phyloP scores from a whole-genome alignment of 2,888 invertebrate genomes.

The Prosopocoilus inquinatus region DNA sequence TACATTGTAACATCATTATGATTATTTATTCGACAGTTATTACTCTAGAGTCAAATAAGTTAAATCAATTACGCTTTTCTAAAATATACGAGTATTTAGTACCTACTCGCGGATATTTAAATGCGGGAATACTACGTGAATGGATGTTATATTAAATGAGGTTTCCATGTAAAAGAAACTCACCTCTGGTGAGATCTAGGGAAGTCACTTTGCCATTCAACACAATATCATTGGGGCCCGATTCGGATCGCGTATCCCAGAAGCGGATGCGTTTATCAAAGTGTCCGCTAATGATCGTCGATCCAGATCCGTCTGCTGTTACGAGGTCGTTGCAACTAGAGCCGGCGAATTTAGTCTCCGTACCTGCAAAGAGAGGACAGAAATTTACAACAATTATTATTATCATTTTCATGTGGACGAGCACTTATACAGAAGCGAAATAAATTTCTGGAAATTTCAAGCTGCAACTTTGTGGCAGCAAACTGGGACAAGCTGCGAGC shows the following conservation, averaged over 20 bases:
- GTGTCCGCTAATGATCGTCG: constrained; percentile 94
- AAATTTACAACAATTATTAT: too few species aligned
- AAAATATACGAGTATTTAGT: too few species aligned
- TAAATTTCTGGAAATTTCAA: too few species aligned
- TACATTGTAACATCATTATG: too few species aligned
- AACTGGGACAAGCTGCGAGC: too few species aligned
- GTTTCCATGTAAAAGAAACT: constrained; percentile 22
- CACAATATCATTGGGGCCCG: constrained; percentile 79
- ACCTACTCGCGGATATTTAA: not conserved
- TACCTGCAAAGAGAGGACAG: constrained; percentile 59
- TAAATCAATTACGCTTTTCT: too few species aligned
- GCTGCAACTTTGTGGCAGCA: too few species aligned
- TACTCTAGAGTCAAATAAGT: too few species aligned
- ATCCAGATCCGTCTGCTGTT: constrained; percentile 81
- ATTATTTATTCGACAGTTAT: too few species aligned
- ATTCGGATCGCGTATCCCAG: constrained; percentile 93
- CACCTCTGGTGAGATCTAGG: constrained; percentile 88
- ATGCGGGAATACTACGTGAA: not conserved
- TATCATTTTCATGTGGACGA: too few species aligned
- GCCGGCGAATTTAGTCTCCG: constrained; percentile 92
- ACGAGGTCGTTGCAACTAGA: constrained; percentile 97
- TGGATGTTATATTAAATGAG: not conserved
- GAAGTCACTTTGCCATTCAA: constrained; percentile 95
- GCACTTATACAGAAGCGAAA: too few species aligned
- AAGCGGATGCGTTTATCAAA: constrained; percentile 96